Base-by-base conservation (phyloP, 2,888 invertebrate species). In the Eupithecia insigniata region DNA sequence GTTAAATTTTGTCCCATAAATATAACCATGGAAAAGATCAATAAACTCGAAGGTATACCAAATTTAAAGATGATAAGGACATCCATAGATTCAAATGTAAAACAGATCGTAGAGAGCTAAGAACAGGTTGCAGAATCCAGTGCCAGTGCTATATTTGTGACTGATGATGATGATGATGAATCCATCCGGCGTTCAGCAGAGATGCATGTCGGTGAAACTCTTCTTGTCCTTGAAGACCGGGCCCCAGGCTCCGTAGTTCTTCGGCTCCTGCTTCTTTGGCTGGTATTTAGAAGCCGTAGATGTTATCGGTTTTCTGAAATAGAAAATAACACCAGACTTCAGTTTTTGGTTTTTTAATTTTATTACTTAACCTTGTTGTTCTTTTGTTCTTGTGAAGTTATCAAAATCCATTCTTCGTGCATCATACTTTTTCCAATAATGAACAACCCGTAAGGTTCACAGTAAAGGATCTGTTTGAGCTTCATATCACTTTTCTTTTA, bases 221-320 rank as follows among this genome's bases (percentile, higher is more conserved):
- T 96, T 95, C 88, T 96, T 96, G 93, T 96, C 96, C 92, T 97
- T 97, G 91, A 95, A 97, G 74, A 96, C 91, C 46, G 96, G 92
- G 74, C 97, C 97, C 96, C 97, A 97, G 69, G 96, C 94, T 71
- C 96, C 96, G 85, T 95, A 93, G 83, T 92, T 93, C 85, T 92
- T 92, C 81, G 89, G 90, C 81, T 91, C 92, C 71, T 83, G 87
- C 79, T 91, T 91, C 82, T 91, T 90, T 10, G 87, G 85, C 79
- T 90, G 89, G 76, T 88, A 89, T 64, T 87, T 87, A 64, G 90
- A 85, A 76, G 90, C 84, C 70, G 90, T 82, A 66, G 85, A 83
- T 55, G 79, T 72, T 69, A 81, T 79, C 55, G 86, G 81, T 81
- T 92, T 92, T 75, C 92, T 92, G 85, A 18, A 90, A 90, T 6